A percentile compares a stretch with the other conserved stretches of the same genome.
These are phyloP conservation scores for Proteles cristata DNA, from an alignment of 2,113 vertebrate genomes.

Conservation along the genomic window DNA sequence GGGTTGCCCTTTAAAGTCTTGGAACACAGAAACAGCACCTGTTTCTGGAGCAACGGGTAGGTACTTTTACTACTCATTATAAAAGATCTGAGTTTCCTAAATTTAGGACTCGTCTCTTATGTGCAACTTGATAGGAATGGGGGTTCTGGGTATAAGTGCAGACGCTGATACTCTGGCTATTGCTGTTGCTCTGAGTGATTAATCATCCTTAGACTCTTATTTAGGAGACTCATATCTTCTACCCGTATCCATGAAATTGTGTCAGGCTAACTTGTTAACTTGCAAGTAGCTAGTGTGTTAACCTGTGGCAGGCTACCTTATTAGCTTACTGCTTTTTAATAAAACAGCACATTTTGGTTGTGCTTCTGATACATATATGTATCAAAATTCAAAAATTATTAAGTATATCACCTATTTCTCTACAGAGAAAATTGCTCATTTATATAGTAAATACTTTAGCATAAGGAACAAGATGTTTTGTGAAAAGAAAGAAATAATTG, in stretches of 20 bases:
- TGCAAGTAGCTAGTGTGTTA: background rate
- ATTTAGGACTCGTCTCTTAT: background rate
- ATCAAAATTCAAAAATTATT: background rate
- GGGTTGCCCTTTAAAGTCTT: background rate
- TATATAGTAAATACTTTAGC: conserved; percentile 2
- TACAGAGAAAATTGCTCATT: background rate
- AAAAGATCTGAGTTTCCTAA: background rate
- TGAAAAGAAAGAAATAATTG: background rate
- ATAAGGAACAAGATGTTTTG: background rate
- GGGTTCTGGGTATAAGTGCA: background rate
- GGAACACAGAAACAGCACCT: background rate
- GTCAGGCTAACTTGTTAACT: background rate
- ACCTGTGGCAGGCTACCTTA: background rate
- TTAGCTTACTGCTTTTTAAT: background rate
- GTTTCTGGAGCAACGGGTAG: background rate
- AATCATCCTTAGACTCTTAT: background rate
- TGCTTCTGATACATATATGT: background rate
- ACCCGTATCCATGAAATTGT: background rate
- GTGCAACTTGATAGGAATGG: background rate
- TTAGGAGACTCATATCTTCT: background rate
- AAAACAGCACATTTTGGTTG: background rate
- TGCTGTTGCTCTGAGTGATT: background rate
- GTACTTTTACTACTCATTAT: background rate
- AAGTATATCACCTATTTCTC: background rate
- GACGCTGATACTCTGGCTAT: background rate